These are phyloP conservation scores for Synergus laeviventris DNA, from an alignment of 2,888 invertebrate species.

Conservation along the genomic window DNA sequence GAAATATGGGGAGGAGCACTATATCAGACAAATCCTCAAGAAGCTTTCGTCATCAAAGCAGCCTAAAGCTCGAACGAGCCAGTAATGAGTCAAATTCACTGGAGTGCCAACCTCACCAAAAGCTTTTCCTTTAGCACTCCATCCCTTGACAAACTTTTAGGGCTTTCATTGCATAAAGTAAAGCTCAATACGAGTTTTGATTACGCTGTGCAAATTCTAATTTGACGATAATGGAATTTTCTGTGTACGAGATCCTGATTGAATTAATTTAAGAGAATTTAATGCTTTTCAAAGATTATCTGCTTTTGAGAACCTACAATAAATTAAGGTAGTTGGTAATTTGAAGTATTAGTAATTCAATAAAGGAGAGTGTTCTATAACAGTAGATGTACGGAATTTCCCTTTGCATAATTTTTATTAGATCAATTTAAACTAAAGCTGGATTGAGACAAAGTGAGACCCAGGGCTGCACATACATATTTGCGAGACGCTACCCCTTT, in stretches of 20 bases:
- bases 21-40: constrained; percentile 69
- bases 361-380: too few relatives aligned
- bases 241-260: constrained; percentile 6
- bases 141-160: constrained; percentile 45
- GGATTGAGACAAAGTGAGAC: too few relatives aligned
- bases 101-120: constrained; percentile 49
- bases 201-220: constrained; percentile 57
- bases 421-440: too few relatives aligned
- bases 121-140: constrained; percentile 41
- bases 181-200: constrained; percentile 59
- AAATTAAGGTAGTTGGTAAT: too few relatives aligned
- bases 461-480: too few relatives aligned
- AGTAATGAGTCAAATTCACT: constrained; percentile 67
- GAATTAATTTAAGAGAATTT: constrained; percentile 3
- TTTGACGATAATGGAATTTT: constrained; percentile 34
- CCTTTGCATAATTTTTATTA: too few relatives aligned
- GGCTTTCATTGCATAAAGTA: constrained; percentile 38
- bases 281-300: not conserved
- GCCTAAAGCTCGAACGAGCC: constrained; percentile 66
- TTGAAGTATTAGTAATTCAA: too few relatives aligned
- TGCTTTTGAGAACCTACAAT: not conserved
- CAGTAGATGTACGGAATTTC: too few relatives aligned
- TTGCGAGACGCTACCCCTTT: too few relatives aligned
- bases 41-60: constrained; percentile 69
- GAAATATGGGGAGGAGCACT: constrained; percentile 52